Evolutionary conservation across 53 echinoderm and acorn worm species (phyloP).

Genomic region (Paelopatides confundens): DNA sequence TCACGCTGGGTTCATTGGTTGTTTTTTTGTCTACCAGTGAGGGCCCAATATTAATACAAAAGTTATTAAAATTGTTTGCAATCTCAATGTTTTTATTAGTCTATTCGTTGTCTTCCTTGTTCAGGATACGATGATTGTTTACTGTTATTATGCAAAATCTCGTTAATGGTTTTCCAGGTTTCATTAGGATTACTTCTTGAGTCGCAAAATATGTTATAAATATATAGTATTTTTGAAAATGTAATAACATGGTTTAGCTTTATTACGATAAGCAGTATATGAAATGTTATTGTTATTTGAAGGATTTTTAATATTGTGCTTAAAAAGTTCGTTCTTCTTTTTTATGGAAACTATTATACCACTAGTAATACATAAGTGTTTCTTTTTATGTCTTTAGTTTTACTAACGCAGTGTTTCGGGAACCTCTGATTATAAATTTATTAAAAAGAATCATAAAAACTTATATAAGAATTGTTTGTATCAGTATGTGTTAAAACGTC

Average conservation of each 20-base stretch:
- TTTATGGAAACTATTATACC: background rate
- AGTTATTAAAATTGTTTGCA: too few relatives aligned
- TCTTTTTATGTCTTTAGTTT: background rate
- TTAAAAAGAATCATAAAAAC: background rate
- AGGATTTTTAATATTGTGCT: background rate
- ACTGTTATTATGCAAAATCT: background rate
- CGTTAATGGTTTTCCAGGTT: background rate
- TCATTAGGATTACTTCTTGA: background rate
- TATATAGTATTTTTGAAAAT: background rate
- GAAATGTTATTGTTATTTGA: background rate
- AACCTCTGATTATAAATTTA: background rate
- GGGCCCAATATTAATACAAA: too few relatives aligned
- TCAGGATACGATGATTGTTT: background rate
- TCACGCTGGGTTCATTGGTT: too few relatives aligned
- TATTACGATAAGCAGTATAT: background rate
- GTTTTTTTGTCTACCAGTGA: too few relatives aligned
- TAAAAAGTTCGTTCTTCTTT: background rate
- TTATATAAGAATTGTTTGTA: background rate
- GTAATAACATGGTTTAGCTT: background rate
- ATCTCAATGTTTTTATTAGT: too few relatives aligned
- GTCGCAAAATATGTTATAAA: background rate
- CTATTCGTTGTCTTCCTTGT: background rate
- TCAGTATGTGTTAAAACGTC: background rate
- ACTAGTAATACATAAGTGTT: background rate
- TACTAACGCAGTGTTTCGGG: background rate